Conservation (phyloP, 2,888 invertebrate species). For the Noctua janthina region DNA sequence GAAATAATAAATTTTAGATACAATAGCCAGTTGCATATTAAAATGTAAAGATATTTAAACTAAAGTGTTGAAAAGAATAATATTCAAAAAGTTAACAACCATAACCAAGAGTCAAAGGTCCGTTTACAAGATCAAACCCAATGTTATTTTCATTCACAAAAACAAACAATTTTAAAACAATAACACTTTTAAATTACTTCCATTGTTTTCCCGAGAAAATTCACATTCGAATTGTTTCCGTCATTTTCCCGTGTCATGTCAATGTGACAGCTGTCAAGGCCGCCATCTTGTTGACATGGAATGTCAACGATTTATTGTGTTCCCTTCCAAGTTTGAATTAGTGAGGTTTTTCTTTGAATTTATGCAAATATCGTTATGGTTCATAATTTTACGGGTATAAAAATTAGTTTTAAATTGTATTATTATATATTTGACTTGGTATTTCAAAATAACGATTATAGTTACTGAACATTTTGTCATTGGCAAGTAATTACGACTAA, state of each 20-base stretch:
- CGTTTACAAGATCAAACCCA: constrained; percentile 31
- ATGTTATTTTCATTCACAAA: constrained; percentile 20
- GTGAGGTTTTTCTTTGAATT: constrained; percentile 50
- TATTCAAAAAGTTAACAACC: constrained; percentile 9
- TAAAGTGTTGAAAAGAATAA: not conserved
- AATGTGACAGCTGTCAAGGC: constrained; percentile 76
- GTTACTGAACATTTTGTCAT: not conserved
- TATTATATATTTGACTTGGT: not conserved
- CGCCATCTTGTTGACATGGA: constrained; percentile 69
- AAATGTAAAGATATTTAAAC: not conserved
- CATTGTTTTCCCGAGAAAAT: constrained; percentile 55
- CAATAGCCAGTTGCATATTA: not conserved
- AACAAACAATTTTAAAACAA: constrained; percentile 26
- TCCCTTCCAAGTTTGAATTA: constrained; percentile 52
- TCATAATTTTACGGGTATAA: not conserved
- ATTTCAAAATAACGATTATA: not conserved
- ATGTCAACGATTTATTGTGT: constrained; percentile 68
- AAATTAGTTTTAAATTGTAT: not conserved
- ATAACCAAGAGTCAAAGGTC: constrained; percentile 1
- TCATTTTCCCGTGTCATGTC: constrained; percentile 63
- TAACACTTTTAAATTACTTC: constrained; percentile 35
- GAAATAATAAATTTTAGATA: not conserved
- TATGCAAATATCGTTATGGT: constrained; percentile 35
- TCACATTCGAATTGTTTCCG: constrained; percentile 37
- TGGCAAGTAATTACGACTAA: not conserved